A percentile compares a stretch with the other conserved stretches of the same genome.
Evolutionary conservation across 2,888 invertebrate species (phyloP).

Genomic region (Lutraria lutraria): DNA sequence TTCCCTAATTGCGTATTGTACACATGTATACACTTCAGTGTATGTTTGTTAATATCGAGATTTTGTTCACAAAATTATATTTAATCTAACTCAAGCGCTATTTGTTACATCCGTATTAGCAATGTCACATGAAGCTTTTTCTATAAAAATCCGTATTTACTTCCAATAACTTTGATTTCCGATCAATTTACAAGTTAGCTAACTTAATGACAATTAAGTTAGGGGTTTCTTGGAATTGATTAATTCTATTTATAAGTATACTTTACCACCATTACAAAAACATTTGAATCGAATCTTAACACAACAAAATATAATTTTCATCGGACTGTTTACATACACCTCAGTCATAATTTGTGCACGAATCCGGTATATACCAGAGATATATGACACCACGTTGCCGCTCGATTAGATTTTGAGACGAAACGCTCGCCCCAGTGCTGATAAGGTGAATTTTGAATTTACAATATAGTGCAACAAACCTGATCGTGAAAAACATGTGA

Average conservation of each 20-base stretch:
- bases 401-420: constrained; percentile 21
- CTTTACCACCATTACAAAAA: neutral
- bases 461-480: neutral
- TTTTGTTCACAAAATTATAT: too few species aligned
- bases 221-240: neutral
- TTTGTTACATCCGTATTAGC: neutral
- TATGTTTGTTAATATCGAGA: too few species aligned
- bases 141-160: neutral
- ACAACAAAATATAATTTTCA: constrained; percentile 11
- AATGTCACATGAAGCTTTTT: neutral
- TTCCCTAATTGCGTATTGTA: too few species aligned
- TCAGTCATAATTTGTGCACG: neutral
- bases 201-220: neutral
- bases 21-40: too few species aligned
- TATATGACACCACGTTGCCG: constrained; percentile 10
- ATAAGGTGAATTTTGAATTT: constrained; percentile 8
- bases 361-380: neutral
- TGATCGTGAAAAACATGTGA: neutral
- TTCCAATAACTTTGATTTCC: neutral
- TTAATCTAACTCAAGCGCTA: neutral
- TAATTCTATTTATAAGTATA: neutral
- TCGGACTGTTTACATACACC: neutral
- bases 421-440: constrained; percentile 15
- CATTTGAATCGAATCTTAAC: neutral
- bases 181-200: neutral